Conservation (phyloP, 1,140 invertebrate genomes). For the Paralvinella palmiformis region DNA sequence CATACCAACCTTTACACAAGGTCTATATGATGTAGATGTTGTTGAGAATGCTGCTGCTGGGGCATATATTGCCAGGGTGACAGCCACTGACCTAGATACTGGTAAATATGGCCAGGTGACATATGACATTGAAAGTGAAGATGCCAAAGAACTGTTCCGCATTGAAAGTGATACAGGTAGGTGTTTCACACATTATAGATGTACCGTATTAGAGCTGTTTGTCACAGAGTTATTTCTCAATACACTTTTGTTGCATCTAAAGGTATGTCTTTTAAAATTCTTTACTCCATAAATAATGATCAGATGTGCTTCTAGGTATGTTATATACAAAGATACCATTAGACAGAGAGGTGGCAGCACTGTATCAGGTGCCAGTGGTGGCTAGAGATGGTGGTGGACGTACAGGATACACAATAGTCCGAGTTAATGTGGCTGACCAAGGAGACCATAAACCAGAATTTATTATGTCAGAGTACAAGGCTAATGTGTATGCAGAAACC, state of each 20-base stretch:
- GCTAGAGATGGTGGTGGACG: slow-evolving; percentile 80
- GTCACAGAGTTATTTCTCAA: too few species aligned
- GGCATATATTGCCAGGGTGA: slow-evolving; percentile 46
- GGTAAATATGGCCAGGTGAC: slow-evolving; percentile 69
- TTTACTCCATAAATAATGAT: neutral
- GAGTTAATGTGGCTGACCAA: slow-evolving; percentile 71
- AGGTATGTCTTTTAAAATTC: too few species aligned
- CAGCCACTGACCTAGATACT: slow-evolving; percentile 73
- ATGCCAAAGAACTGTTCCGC: slow-evolving; percentile 68
- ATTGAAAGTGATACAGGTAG: slow-evolving; percentile 64
- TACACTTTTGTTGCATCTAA: too few species aligned
- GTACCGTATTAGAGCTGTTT: too few species aligned
- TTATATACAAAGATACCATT: slow-evolving; percentile 68
- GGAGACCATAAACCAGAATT: slow-evolving; percentile 86
- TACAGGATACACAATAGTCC: slow-evolving; percentile 70
- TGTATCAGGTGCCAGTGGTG: slow-evolving; percentile 73
- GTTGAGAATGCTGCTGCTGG: slow-evolving; percentile 50
- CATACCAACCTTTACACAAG: slow-evolving; percentile 69
- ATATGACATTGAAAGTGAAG: slow-evolving; percentile 75
- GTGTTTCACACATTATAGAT: slow-evolving; percentile 2
- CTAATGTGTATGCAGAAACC: slow-evolving; percentile 29
- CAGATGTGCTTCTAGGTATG: slow-evolving; percentile 58
- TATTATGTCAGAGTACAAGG: slow-evolving; percentile 39
- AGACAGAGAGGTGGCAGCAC: slow-evolving; percentile 68
- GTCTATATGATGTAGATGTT: slow-evolving; percentile 61